A percentile compares a stretch with the other conserved stretches of the same genome.
Evolutionary conservation across 2,888 invertebrate genomes (phyloP).

Genomic region (Lysandra coridon): DNA sequence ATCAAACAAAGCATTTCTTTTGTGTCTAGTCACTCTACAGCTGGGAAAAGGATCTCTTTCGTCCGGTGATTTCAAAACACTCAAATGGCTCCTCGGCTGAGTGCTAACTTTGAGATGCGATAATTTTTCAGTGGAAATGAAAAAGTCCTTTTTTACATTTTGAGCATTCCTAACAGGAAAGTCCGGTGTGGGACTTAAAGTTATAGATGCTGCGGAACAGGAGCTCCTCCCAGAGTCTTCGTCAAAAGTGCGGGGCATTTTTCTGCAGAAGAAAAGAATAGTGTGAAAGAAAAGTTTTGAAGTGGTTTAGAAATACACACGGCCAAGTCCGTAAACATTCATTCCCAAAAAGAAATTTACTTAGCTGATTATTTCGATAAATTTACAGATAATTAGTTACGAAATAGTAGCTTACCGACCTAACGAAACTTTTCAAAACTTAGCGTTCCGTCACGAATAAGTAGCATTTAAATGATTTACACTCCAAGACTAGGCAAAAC

Average conservation of each 20-base stretch:
- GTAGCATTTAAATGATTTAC: constrained; percentile 11
- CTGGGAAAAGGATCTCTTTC: constrained; percentile 75
- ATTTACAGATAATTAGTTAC: neutral
- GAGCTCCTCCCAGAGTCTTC: constrained; percentile 76
- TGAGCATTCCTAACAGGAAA: constrained; percentile 45
- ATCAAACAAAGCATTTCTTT: constrained; percentile 62
- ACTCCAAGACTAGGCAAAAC: neutral
- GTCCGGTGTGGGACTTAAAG: constrained; percentile 63
- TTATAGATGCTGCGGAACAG: constrained; percentile 70
- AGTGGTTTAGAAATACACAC: neutral
- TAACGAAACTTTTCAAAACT: constrained; percentile 30
- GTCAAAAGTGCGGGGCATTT: constrained; percentile 66
- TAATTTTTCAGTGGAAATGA: constrained; percentile 62
- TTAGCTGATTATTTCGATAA: neutral
- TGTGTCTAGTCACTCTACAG: constrained; percentile 55
- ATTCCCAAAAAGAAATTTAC: neutral
- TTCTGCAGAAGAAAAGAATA: constrained; percentile 49
- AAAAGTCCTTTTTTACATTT: constrained; percentile 41
- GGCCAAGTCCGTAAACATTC: neutral
- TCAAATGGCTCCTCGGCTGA: constrained; percentile 62
- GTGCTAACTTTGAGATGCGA: constrained; percentile 75
- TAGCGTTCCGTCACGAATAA: constrained; percentile 25
- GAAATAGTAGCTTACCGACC: constrained; percentile 5
- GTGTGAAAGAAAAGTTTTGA: neutral
- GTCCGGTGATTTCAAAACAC: constrained; percentile 71